phyloP scores from a whole-genome alignment of 2,888 invertebrate species.

The Thalpophila matura region DNA sequence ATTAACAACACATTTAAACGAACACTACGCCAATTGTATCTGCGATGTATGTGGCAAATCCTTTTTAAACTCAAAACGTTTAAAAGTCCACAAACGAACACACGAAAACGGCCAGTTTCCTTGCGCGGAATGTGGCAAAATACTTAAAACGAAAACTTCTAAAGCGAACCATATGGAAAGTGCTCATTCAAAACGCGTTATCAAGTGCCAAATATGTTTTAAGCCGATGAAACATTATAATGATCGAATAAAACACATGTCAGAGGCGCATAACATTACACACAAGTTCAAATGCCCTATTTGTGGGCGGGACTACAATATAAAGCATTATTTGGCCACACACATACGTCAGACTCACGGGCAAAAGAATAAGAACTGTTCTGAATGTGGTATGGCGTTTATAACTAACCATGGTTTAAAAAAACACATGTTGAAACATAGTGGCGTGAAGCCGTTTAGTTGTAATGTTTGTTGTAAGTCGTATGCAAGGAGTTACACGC shows the following conservation, averaged over 20 bases:
- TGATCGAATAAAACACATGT: slow-evolving; percentile 85
- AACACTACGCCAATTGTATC: slow-evolving; percentile 87
- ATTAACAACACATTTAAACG: slow-evolving; percentile 85
- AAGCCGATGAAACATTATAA: slow-evolving; percentile 86
- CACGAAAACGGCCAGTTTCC: slow-evolving; percentile 85
- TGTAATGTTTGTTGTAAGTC: slow-evolving; percentile 81
- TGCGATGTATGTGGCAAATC: slow-evolving; percentile 89
- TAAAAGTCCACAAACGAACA: slow-evolving; percentile 87
- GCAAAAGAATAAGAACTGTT: slow-evolving; percentile 85
- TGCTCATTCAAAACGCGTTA: slow-evolving; percentile 78
- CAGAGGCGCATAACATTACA: slow-evolving; percentile 80
- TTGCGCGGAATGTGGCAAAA: slow-evolving; percentile 78
- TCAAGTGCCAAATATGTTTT: slow-evolving; percentile 83
- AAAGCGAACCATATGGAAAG: slow-evolving; percentile 82
- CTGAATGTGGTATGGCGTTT: slow-evolving; percentile 86
- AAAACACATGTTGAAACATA: slow-evolving; percentile 85
- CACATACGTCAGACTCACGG: slow-evolving; percentile 85
- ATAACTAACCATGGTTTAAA: slow-evolving; percentile 86
- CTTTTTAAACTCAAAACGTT: slow-evolving; percentile 85
- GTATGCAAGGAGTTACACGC: slow-evolving; percentile 74
- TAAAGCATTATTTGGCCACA: slow-evolving; percentile 84
- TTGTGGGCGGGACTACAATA: slow-evolving; percentile 79
- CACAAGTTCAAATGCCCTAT: slow-evolving; percentile 82
- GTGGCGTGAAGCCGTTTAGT: slow-evolving; percentile 79
- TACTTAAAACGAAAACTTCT: slow-evolving; percentile 80